Conservation (phyloP, 2,888 invertebrate genomes). For the Sphecodes monilicornis region DNA sequence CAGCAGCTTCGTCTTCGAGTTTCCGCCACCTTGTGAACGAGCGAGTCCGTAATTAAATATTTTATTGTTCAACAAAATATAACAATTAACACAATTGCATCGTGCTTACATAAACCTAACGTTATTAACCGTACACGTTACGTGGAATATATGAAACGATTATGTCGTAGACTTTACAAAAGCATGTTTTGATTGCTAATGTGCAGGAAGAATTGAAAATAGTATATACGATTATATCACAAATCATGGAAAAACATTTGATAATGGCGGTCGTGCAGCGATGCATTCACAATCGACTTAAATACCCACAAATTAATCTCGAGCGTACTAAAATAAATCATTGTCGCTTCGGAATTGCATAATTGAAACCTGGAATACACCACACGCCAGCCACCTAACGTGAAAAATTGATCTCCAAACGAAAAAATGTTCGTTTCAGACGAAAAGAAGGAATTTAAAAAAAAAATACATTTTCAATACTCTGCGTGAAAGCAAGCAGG, state of each 20-base stretch:
- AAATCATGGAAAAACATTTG: slow-evolving; percentile 47
- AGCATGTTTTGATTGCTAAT: slow-evolving; percentile 50
- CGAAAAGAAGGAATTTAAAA: not conserved
- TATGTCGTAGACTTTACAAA: slow-evolving; percentile 47
- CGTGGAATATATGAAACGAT: slow-evolving; percentile 52
- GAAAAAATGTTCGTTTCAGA: slow-evolving; percentile 7
- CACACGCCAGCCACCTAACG: slow-evolving; percentile 20
- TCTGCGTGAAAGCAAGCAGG: slow-evolving; percentile 66
- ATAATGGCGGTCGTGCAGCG: slow-evolving; percentile 30
- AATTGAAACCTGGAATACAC: not conserved
- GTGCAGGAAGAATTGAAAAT: slow-evolving; percentile 37
- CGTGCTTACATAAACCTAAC: slow-evolving; percentile 63
- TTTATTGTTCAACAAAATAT: slow-evolving; percentile 82
- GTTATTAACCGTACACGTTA: slow-evolving; percentile 50
- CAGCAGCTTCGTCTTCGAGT: not conserved
- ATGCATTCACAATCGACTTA: slow-evolving; percentile 12
- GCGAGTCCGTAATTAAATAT: slow-evolving; percentile 73
- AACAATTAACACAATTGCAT: slow-evolving; percentile 74
- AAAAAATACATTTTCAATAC: slow-evolving; percentile 38
- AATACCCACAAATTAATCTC: not conserved
- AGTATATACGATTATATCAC: slow-evolving; percentile 34
- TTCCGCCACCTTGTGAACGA: not conserved
- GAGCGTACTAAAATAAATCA: slow-evolving; percentile 3
- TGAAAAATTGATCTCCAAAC: slow-evolving; percentile 10
- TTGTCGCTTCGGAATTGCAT: slow-evolving; percentile 3